Evolutionary conservation across 2,797 vertebrate genomes (phyloP).

Genomic region (Sebastes ruberrimus): DNA sequence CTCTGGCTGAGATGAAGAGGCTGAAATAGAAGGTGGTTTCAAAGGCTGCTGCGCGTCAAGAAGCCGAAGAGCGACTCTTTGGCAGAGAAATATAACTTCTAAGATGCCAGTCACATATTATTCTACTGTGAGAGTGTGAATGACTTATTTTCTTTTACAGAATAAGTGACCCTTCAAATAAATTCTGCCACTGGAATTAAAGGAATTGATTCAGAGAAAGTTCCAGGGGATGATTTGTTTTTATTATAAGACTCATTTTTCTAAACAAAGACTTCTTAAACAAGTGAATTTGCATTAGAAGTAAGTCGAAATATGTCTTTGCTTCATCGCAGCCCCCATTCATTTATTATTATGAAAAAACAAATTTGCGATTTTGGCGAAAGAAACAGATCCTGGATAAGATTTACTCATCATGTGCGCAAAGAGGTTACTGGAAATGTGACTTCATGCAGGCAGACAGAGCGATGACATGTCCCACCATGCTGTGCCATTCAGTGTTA

Average conservation of each 20-base stretch:
- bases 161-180: not conserved
- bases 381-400: not conserved
- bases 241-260: not conserved
- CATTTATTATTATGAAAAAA: not conserved
- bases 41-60: constrained; percentile 49
- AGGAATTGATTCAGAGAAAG: not conserved
- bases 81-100: constrained; percentile 11
- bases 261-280: not conserved
- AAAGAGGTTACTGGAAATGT: not conserved
- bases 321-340: not conserved
- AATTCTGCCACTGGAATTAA: not conserved
- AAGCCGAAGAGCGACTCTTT: constrained; percentile 48
- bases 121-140: not conserved
- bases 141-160: constrained; percentile 8
- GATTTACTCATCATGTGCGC: not conserved
- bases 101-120: constrained; percentile 38
- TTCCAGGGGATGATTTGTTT: not conserved
- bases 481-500: not conserved
- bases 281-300: not conserved
- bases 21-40: constrained; percentile 64
- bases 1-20: constrained; percentile 45
- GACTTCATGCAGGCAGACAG: not conserved
- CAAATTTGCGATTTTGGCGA: not conserved
- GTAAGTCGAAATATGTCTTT: not conserved
- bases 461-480: not conserved